These are phyloP conservation scores for Menura novaehollandiae DNA, from an alignment of 2,113 vertebrate species.

Conservation along the genomic window DNA sequence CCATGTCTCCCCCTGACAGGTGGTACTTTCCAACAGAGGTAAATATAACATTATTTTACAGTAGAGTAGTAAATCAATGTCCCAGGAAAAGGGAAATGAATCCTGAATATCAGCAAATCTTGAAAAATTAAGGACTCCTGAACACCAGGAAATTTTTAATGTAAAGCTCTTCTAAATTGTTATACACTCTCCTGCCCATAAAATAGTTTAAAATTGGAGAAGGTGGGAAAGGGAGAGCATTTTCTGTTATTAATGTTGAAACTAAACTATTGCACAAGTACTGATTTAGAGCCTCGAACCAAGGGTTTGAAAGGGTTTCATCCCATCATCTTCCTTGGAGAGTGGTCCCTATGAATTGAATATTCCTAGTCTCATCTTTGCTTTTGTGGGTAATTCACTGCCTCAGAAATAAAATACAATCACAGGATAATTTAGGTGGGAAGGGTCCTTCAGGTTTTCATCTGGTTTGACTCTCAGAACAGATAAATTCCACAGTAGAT, in stretches of 20 bases:
- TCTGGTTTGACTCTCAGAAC: neutral
- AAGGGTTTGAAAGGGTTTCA: neutral
- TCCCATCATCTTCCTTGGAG: neutral
- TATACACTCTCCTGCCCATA: fast-evolving
- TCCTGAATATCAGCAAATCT: neutral
- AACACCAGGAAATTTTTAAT: neutral
- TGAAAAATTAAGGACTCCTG: neutral
- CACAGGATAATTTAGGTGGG: neutral
- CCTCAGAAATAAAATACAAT: neutral
- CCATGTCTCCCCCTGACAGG: neutral
- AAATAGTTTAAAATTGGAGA: neutral
- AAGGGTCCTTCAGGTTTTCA: neutral
- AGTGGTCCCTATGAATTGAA: neutral
- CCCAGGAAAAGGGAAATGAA: neutral
- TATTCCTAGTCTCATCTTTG: neutral
- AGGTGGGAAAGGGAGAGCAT: neutral
- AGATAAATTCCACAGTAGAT: neutral
- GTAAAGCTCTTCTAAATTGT: neutral
- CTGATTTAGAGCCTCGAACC: neutral
- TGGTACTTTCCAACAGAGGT: neutral
- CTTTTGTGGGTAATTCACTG: neutral
- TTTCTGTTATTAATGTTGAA: neutral
- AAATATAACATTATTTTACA: neutral
- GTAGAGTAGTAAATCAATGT: neutral
- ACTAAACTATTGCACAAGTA: neutral